A percentile compares a stretch with the other conserved stretches of the same genome.
Conservation (phyloP, 2,888 invertebrate species). For the Enchytraeus crypticus region DNA sequence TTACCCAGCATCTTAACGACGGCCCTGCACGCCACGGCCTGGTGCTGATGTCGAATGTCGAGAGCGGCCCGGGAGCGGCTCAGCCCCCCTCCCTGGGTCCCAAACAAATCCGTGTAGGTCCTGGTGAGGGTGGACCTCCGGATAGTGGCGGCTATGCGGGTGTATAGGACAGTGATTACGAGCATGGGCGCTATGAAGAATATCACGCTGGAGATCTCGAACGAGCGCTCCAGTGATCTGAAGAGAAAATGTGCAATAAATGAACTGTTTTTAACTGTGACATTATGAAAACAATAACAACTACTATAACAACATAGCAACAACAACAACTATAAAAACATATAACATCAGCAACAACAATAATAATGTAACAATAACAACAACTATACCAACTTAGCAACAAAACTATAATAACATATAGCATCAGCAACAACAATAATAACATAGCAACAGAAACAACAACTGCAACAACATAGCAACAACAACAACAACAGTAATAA, state of each 20-base stretch:
- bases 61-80: background rate
- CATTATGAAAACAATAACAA: background rate
- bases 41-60: background rate
- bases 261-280: background rate
- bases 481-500: too few relatives aligned
- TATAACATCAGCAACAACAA: too few relatives aligned
- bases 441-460: too few relatives aligned
- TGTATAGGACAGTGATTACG: conserved; percentile 15
- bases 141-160: conserved; percentile 7
- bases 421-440: too few relatives aligned
- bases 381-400: too few relatives aligned
- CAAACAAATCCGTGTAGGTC: conserved; percentile 10
- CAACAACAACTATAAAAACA: too few relatives aligned
- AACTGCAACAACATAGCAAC: too few relatives aligned
- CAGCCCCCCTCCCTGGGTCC: background rate
- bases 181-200: conserved; percentile 11
- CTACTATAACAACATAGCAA: too few relatives aligned
- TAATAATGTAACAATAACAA: too few relatives aligned
- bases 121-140: conserved; percentile 3
- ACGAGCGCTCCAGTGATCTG: background rate
- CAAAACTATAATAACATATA: too few relatives aligned
- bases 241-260: background rate
- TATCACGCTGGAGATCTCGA: conserved; percentile 7
- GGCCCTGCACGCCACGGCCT: conserved; percentile 6
- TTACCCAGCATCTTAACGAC: conserved; percentile 12